Percentiles rank a stretch among this genome's conserved stretches.
phyloP scores from a whole-genome alignment of 2,113 vertebrate species.

The Sciurus niger region DNA sequence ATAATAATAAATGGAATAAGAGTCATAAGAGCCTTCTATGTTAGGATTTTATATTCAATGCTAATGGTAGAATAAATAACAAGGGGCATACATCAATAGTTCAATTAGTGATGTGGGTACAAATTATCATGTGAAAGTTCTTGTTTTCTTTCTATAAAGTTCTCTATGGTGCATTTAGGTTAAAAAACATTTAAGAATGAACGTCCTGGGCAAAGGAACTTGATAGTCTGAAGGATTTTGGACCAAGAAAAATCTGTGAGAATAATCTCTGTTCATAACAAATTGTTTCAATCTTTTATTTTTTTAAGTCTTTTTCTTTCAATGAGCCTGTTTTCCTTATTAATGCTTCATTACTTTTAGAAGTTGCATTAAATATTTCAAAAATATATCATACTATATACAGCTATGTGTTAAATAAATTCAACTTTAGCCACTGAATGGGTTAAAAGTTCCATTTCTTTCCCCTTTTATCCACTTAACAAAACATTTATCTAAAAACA shows the following conservation, averaged over 20 bases:
- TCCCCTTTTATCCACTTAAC: neutral
- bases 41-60: neutral
- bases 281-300: neutral
- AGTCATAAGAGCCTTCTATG: neutral
- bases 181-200: neutral
- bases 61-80: neutral
- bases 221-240: neutral
- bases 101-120: neutral
- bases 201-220: neutral
- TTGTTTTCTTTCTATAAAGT: neutral
- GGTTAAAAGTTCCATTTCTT: neutral
- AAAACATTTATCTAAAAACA: conserved; percentile 34
- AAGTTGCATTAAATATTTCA: neutral
- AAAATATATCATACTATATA: neutral
- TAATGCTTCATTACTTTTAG: neutral
- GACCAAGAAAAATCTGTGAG: neutral
- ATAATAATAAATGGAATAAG: neutral
- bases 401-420: neutral
- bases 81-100: neutral
- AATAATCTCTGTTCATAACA: neutral
- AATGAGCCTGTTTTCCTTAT: neutral
- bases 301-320: neutral
- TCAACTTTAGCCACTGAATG: neutral
- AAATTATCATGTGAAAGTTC: neutral
- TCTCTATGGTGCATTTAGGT: neutral